phyloP scores from a whole-genome alignment of 2,113 vertebrate species.

The Mormyrus lacerda region DNA sequence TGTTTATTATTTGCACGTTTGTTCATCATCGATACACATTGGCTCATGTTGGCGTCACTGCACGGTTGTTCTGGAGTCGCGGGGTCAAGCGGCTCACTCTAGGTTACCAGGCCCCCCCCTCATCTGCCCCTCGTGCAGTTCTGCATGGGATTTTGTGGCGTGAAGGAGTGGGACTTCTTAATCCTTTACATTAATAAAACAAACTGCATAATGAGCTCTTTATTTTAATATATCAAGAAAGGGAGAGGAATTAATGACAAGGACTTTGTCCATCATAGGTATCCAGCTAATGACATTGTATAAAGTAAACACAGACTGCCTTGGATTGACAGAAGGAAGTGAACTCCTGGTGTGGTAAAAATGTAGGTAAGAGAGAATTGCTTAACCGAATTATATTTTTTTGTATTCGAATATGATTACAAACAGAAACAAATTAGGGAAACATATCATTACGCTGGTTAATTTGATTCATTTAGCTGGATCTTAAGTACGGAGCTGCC shows the following conservation, averaged over 20 bases:
- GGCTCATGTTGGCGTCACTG: background rate
- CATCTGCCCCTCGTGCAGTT: background rate
- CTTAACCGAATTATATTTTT: conserved; percentile 8
- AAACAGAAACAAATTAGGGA: conserved; percentile 11
- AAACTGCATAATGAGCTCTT: conserved; percentile 9
- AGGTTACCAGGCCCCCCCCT: background rate
- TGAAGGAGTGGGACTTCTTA: background rate
- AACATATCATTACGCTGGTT: conserved; percentile 6
- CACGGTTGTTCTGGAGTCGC: background rate
- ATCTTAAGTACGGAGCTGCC: conserved; percentile 6
- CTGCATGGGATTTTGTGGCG: background rate
- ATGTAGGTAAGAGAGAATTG: background rate
- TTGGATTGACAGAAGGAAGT: background rate
- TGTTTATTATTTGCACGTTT: background rate
- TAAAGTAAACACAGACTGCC: conserved; percentile 8
- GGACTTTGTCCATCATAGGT: background rate
- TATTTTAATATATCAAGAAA: conserved; percentile 21
- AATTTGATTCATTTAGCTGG: conserved; percentile 12
- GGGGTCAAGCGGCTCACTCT: background rate
- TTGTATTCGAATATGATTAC: background rate
- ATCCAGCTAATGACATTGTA: conserved; percentile 4
- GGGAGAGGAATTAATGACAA: conserved; percentile 13
- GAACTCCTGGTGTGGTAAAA: background rate
- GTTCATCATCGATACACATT: background rate
- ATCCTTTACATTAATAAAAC: conserved; percentile 22